Base-by-base conservation (phyloP, 2,888 invertebrate genomes). In the Drosophila kuntzei region DNA sequence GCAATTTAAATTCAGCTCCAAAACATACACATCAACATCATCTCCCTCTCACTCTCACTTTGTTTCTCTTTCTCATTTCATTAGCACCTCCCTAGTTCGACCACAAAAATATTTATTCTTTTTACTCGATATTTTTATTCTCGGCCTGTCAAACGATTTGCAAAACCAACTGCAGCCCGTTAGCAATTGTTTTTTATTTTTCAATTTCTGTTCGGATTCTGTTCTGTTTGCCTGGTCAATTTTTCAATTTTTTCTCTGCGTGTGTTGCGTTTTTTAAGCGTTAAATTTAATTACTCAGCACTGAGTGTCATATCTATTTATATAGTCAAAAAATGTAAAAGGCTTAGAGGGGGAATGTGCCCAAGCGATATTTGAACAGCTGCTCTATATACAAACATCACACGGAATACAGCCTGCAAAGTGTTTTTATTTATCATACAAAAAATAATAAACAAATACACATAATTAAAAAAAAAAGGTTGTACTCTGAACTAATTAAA, bases 251-350 rank as follows among this genome's bases (percentile, higher is more conserved):
- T 65, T 61, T 58, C 12, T 44, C n/a, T 49, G 18, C 58, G 41
- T 67, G 46, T 53, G 61, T 76, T 20, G 29, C 27, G 86, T 85
- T 82, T 80, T 83, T 80, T 82, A 78, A 74, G 80, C 83, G 78
- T 83, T 80, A 83, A 86, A 86, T 86, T 86, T 83, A 86, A 83
- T 83, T 83, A 83, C 83, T 83, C 72, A 68, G 67, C 79, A 84
- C 55, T 60, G 80, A 49, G 74, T 49, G 60, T 64, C 50, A 70
- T 64, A 65, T 59, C 50, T n/a, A n/a, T 53, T 18, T 51, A 12
- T 14, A 16, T 11, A 11, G 9, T 43, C 47, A 57, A 67, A 73
- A 63, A 43, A 11, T 50, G 41, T 29, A 22, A 3, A n/a, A 43
- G n/a, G 20, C 60, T 58, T 57, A 69, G 64, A 18, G 54, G 22